Evolutionary conservation across 2,888 invertebrate genomes (phyloP).

Genomic region (Xanthia togata): DNA sequence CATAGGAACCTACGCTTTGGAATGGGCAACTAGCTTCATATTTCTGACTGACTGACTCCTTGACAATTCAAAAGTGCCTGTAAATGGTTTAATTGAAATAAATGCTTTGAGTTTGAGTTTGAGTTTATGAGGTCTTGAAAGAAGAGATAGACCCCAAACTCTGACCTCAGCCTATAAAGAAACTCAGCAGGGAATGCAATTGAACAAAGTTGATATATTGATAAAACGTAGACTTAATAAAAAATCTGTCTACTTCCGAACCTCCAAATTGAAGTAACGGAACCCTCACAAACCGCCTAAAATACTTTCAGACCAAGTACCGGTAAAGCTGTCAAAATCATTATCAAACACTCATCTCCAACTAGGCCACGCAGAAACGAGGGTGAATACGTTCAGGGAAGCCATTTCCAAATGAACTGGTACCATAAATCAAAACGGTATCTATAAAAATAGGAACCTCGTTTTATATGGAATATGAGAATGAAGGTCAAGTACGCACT

Average conservation of each 20-base stretch:
- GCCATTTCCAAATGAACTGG: constrained; percentile 57
- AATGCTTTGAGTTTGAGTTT: too few relatives aligned
- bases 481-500: constrained; percentile 47
- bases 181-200: not conserved
- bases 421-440: constrained; percentile 59
- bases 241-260: not conserved
- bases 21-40: too few relatives aligned
- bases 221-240: not conserved
- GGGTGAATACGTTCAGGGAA: constrained; percentile 55
- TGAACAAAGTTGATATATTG: not conserved
- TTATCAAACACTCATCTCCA: constrained; percentile 51
- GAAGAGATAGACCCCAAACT: not conserved
- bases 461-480: constrained; percentile 32
- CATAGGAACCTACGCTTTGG: too few relatives aligned
- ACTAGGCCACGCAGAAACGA: constrained; percentile 41
- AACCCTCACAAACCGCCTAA: constrained; percentile 14
- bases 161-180: too few relatives aligned
- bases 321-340: constrained; percentile 47
- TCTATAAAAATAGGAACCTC: constrained; percentile 59
- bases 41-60: too few relatives aligned
- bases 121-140: not conserved
- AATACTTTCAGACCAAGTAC: constrained; percentile 32
- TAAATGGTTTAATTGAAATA: too few relatives aligned
- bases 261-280: constrained; percentile 5
- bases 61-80: too few relatives aligned